phyloP scores from a whole-genome alignment of 1,140 invertebrate genomes.

The Anastrepha obliqua region DNA sequence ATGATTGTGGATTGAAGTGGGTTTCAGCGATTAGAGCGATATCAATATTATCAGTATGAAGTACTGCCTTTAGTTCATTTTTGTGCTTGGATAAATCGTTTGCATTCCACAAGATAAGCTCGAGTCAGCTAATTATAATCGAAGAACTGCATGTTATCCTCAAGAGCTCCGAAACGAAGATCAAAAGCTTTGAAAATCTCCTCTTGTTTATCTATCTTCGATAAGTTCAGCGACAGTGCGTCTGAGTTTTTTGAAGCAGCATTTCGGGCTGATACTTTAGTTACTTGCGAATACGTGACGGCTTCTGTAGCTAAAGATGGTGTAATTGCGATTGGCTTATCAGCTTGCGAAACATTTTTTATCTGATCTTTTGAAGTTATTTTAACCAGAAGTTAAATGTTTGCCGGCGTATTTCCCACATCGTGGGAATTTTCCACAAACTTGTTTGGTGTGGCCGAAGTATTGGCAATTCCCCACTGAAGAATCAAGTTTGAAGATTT shows the following conservation, averaged over 20 bases:
- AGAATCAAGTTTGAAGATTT: not conserved
- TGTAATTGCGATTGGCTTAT: not conserved
- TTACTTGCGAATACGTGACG: not conserved
- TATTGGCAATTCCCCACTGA: not conserved
- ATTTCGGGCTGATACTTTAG: not conserved
- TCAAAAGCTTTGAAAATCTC: not conserved
- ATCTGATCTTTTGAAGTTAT: not conserved
- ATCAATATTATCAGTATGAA: too few species aligned
- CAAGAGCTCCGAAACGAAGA: not conserved
- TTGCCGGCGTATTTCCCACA: not conserved
- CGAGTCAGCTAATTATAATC: not conserved
- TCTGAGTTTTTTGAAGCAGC: not conserved
- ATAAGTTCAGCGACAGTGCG: not conserved
- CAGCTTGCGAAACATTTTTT: not conserved
- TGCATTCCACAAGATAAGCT: not conserved
- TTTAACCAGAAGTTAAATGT: not conserved
- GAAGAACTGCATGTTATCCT: not conserved
- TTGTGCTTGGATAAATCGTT: not conserved
- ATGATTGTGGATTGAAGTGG: not conserved
- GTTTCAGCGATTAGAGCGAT: slow-evolving; percentile 3
- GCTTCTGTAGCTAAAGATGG: not conserved
- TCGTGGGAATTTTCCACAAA: not conserved
- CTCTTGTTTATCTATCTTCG: not conserved
- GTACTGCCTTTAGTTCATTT: not conserved
- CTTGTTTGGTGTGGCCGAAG: not conserved